These are phyloP conservation scores for Lethenteron reissneri DNA, from an alignment of 2,113 vertebrate genomes.

Conservation along the genomic window DNA sequence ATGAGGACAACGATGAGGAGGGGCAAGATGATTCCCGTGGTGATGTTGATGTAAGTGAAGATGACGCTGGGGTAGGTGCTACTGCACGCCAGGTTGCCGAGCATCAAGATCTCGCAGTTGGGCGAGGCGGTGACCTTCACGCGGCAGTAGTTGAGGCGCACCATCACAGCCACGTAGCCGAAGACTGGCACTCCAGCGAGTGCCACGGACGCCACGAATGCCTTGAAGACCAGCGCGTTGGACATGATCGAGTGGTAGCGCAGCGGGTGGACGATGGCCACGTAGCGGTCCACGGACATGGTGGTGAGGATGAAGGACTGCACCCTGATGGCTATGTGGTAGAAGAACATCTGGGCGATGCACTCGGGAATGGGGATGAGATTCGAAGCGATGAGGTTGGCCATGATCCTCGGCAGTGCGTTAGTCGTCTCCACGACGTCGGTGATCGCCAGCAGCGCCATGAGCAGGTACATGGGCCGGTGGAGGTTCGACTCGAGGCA, in stretches of 20 bases:
- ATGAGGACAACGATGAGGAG: slow-evolving; percentile 18
- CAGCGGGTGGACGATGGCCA: slow-evolving; percentile 20
- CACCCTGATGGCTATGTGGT: slow-evolving; percentile 17
- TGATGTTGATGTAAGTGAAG: slow-evolving; percentile 12
- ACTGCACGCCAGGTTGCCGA: slow-evolving; percentile 14
- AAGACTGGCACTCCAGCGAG: slow-evolving; percentile 18
- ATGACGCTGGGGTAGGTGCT: slow-evolving; percentile 8
- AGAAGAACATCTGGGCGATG: slow-evolving; percentile 20
- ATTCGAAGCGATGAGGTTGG: slow-evolving; percentile 15
- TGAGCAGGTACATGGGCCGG: no score
- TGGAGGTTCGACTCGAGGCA: no score
- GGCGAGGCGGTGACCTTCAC: slow-evolving; percentile 17
- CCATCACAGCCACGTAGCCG: slow-evolving; percentile 16
- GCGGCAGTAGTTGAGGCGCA: slow-evolving; percentile 17
- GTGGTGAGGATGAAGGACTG: slow-evolving; percentile 16
- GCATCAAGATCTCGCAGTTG: slow-evolving; percentile 18
- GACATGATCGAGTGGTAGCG: slow-evolving; percentile 15
- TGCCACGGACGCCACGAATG: slow-evolving; percentile 9
- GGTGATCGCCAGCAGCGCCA: no score
- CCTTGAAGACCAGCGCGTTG: background rate
- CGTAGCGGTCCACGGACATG: slow-evolving; percentile 19
- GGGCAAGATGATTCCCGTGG: slow-evolving; percentile 13
- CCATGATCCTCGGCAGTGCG: slow-evolving; percentile 10
- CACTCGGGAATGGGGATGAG: slow-evolving; percentile 18
- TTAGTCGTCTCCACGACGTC: no score